phyloP scores from a whole-genome alignment of 2,888 invertebrate genomes.

The Caenorhabditis angaria region DNA sequence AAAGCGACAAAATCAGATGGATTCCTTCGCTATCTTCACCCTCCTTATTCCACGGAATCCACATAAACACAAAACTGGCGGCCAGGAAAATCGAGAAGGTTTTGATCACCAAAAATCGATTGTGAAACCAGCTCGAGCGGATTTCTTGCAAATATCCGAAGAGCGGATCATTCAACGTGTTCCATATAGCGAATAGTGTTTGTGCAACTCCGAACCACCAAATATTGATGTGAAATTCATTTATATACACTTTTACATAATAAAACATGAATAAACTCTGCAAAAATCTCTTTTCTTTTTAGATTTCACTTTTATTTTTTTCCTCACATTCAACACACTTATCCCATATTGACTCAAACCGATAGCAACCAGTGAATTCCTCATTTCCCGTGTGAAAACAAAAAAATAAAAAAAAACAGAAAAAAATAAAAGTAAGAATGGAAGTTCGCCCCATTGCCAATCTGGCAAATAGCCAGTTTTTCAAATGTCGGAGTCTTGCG shows the following conservation, averaged over 20 bases:
- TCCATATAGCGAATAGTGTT: conserved; percentile 74
- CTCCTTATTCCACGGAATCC: conserved; percentile 62
- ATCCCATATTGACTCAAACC: conserved; percentile 54
- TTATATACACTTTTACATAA: conserved; percentile 74
- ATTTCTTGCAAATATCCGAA: conserved; percentile 73
- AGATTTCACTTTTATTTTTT: conserved; percentile 1
- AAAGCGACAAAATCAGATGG: conserved; percentile 73
- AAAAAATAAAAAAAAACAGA: neutral
- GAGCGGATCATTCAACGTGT: conserved; percentile 75
- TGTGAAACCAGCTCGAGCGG: conserved; percentile 69
- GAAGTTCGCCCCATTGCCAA: conserved; percentile 14
- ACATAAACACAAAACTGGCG: conserved; percentile 73
- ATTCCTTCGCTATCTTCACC: conserved; percentile 71
- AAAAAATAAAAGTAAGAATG: conserved; percentile 5
- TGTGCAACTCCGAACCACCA: conserved; percentile 74
- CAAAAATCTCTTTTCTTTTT: conserved; percentile 35
- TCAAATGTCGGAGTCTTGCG: conserved; percentile 35
- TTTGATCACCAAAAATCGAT: conserved; percentile 73
- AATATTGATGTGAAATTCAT: conserved; percentile 73
- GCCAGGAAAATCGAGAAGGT: conserved; percentile 73
- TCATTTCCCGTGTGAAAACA: conserved; percentile 8
- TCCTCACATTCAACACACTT: conserved; percentile 49
- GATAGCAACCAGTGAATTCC: conserved; percentile 28
- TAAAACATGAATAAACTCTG: conserved; percentile 74
- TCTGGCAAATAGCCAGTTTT: conserved; percentile 17